Evolutionary conservation across 2,797 vertebrate genomes (phyloP), one percentile per base, ranked within the genome.

Genomic region (Dromococcyx pavoninus): DNA sequence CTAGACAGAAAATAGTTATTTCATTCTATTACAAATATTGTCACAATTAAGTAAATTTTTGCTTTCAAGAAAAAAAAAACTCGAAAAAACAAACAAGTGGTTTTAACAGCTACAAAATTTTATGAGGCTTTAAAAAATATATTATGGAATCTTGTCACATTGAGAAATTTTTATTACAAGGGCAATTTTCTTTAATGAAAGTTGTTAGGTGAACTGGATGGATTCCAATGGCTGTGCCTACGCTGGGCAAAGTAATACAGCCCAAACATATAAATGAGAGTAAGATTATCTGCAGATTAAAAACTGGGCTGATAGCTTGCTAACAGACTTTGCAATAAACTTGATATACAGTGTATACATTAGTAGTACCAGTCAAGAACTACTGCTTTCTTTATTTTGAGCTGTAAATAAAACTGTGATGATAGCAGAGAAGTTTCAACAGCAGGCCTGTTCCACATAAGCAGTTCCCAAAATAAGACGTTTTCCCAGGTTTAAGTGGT

Each of bases 121-220:
- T 92, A 97, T 39, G 80, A 91, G 85, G 83, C 88, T 93, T 93
- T 82, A 94, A 94, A 94, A 90, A 93, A 93, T 79, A 86, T 79
- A 82, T 85, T 91, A 89, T 35, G 54, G 83, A 91, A 91, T 82
- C 94, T 91, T 94, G 89, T 94, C 88, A 96, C 93, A 94, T 74
- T 84, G 76, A 96, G 77, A 94, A 91, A 89, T 96, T 95, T 95
- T 96, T 96, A 97, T 94, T 94, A 85, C 80, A 87, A 95, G 91
- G 77, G 78, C 88, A 90, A 93, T 97, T 94, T 95, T 94, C 86
- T 86, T 93, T 95, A 97, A 94, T 94, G 93, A 90, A 96, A 87
- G 78, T 92, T 96, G 93, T 89, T 95, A 85, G 94, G 95, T 89
- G 78, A 94, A 84, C 88, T 96, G 94, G 96, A 96, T 67, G 43